A percentile compares a stretch with the other conserved stretches of the same genome.
Evolutionary conservation across 2,888 invertebrate genomes (phyloP).

Genomic region (Lagria hirta): DNA sequence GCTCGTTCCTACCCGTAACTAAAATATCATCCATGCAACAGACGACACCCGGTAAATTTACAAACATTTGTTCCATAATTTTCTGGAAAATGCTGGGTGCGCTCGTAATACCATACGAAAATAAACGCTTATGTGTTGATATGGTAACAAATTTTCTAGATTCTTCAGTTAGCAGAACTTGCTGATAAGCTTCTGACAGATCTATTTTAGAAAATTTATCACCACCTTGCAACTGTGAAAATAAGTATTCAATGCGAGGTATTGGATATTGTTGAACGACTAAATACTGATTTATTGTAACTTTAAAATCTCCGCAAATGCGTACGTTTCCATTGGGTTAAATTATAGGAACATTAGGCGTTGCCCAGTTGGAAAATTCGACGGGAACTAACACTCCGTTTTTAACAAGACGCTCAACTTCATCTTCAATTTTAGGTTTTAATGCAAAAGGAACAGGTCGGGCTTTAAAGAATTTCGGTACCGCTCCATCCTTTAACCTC

Average conservation of each 20-base stretch:
- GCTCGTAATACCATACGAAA: conserved; percentile 39
- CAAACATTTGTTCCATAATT: conserved; percentile 40
- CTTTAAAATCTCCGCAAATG: conserved; percentile 36
- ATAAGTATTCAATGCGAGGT: conserved; percentile 32
- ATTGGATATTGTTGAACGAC: conserved; percentile 30
- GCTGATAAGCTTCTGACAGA: no score
- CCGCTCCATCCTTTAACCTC: not conserved
- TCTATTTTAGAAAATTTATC: conserved; percentile 36
- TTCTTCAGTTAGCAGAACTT: conserved; percentile 30
- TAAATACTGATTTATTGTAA: conserved; percentile 31
- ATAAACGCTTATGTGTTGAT: conserved; percentile 38
- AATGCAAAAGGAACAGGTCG: conserved; percentile 33
- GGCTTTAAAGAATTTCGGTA: conserved; percentile 7
- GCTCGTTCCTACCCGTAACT: conserved; percentile 28
- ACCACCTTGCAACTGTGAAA: conserved; percentile 30
- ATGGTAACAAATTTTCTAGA: conserved; percentile 33
- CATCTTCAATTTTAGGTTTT: conserved; percentile 28
- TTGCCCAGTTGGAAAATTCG: conserved; percentile 33
- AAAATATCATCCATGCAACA: conserved; percentile 27
- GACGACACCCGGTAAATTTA: conserved; percentile 26
- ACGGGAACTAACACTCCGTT: conserved; percentile 28
- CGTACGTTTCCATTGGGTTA: conserved; percentile 34
- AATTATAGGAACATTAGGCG: conserved; percentile 34
- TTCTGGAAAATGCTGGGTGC: conserved; percentile 41
- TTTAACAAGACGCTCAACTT: conserved; percentile 27